Conservation (phyloP, 2,113 vertebrate species). For the Xiphophorus couchianus region DNA sequence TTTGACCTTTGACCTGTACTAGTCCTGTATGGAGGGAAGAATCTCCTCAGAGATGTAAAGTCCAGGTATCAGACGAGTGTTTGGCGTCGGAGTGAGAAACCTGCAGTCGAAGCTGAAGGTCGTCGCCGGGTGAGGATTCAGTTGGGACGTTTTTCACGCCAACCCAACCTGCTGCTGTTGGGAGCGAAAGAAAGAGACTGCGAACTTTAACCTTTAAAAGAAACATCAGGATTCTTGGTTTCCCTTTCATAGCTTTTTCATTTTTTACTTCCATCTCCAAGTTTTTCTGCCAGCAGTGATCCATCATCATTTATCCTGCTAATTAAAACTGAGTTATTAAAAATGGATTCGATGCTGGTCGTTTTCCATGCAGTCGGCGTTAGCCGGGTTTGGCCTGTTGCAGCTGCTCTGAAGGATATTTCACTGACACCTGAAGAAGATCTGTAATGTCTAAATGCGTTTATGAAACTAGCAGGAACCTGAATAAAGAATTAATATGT, state of each 20-base stretch:
- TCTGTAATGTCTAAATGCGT: not conserved
- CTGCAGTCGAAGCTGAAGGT: no score
- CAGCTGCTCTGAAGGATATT: not conserved
- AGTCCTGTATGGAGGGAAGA: no score
- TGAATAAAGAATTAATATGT: not conserved
- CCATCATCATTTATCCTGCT: constrained; percentile 19
- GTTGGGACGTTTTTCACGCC: no score
- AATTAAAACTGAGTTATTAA: constrained; percentile 29
- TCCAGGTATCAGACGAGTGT: no score
- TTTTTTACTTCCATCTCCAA: not conserved
- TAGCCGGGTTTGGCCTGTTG: not conserved
- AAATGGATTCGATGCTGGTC: constrained; percentile 17
- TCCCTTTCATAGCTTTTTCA: not conserved
- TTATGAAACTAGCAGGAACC: not conserved
- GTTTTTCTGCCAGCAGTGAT: constrained; percentile 27
- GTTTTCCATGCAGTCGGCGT: not conserved
- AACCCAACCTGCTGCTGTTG: no score
- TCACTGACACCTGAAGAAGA: not conserved
- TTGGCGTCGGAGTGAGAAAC: no score
- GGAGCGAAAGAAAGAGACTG: no score
- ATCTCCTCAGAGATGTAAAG: no score
- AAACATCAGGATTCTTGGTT: not conserved
- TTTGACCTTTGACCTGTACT: not conserved
- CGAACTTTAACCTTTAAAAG: not conserved
- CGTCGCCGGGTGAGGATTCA: no score